phyloP scores from a whole-genome alignment of 2,113 vertebrate genomes.

The Limanda limanda region DNA sequence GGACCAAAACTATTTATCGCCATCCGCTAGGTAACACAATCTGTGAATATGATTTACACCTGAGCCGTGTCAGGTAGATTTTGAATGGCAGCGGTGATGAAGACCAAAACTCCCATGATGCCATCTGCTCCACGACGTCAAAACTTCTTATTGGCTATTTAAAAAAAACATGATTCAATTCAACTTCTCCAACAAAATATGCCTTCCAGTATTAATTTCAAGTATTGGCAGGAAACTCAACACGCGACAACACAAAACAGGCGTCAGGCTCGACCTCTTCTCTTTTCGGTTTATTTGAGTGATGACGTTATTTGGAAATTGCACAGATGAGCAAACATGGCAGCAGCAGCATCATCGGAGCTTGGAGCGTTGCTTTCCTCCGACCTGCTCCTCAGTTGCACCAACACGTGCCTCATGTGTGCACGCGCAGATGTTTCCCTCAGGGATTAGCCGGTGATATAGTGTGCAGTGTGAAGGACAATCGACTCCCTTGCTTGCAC shows the following conservation, averaged over 20 bases:
- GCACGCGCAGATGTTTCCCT: slow-evolving; percentile 74
- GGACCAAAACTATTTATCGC: too few relatives aligned
- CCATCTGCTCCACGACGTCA: too few relatives aligned
- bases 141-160: background rate
- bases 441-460: slow-evolving; percentile 69
- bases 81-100: too few relatives aligned
- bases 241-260: background rate
- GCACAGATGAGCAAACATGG: slow-evolving; percentile 68
- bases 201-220: background rate
- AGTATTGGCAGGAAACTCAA: slow-evolving; percentile 11
- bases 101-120: too few relatives aligned
- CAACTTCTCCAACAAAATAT: background rate
- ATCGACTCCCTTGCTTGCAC: slow-evolving; percentile 46
- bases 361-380: slow-evolving; percentile 48
- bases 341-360: slow-evolving; percentile 61
- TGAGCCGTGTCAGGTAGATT: too few relatives aligned
- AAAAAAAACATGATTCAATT: background rate
- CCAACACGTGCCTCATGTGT: slow-evolving; percentile 58
- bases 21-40: too few relatives aligned
- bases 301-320: slow-evolving; percentile 71
- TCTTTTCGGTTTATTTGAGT: slow-evolving; percentile 26
- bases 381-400: slow-evolving; percentile 48
- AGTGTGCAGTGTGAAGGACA: slow-evolving; percentile 59
- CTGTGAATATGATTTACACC: too few relatives aligned
- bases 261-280: slow-evolving; percentile 3